Base-by-base conservation (phyloP, 2,113 vertebrate species). In the Bambusicola thoracicus region DNA sequence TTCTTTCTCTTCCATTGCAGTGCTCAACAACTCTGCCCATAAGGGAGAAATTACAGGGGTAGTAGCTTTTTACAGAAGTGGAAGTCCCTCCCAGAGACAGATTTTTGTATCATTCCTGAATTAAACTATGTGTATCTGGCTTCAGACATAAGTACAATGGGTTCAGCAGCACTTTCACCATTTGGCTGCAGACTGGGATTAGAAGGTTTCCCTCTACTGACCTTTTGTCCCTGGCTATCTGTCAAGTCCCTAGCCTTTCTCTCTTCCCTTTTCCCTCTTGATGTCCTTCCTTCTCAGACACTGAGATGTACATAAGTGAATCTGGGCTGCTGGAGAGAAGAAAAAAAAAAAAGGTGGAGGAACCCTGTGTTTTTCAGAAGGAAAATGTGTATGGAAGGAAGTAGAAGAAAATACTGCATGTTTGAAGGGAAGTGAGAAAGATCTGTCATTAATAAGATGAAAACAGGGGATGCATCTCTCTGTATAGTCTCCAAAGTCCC, bases 401-500 rank as follows among this genome's bases (percentile, higher is more conserved):
- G 13, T 22, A 5, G 25, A 79, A 20, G 43, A 61, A 67, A 72
- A 11, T 62, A 40, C 16, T 44, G 10, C 16, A 27, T 49, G 10
- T 56, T 81, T 81, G 17, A 18, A 56, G 22, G 3, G 8, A 4
- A 20, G 20, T 85, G 51, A 76, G 63, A 67, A 75, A 72, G 58
- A 21, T 61, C 29, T 63, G 66, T 16, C 77, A 15, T 27, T 32
- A 19, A 27, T 55, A 49, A 49, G 3, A 38, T 16, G 6, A 66
- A 27, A 10, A n/a, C 9, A 14, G 5, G 10, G 11, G 40, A 73
- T 0, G 15, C 4, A 1, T 62, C 12, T 65, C 13, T 1, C 0
- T 32, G 79, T 22, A 8, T 75, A 62, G 27, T 36, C 27, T 19
- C 30, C 15, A 32, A 70, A 89, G 6, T 15, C 36, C 24, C 8